A percentile compares a stretch with the other conserved stretches of the same genome.
These are phyloP conservation scores for Trachemys scripta DNA, from an alignment of 2,113 vertebrate species.

Conservation along the genomic window DNA sequence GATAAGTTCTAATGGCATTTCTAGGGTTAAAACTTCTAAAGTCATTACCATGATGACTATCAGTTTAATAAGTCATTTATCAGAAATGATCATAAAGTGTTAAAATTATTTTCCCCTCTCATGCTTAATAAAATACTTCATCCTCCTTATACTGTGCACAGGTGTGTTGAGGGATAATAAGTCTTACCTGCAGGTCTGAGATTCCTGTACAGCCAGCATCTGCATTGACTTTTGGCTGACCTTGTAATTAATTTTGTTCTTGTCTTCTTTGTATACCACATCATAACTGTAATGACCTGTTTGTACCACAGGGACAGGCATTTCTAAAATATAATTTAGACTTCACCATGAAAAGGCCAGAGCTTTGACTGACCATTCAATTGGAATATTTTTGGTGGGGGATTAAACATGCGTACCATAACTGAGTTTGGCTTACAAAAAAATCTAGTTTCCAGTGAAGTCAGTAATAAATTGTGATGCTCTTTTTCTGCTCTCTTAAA, in stretches of 20 bases:
- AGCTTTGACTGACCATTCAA: constrained; percentile 46
- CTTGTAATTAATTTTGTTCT: constrained; percentile 47
- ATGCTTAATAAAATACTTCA: background rate
- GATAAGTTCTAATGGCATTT: background rate
- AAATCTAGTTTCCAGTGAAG: constrained; percentile 24
- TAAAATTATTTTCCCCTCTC: background rate
- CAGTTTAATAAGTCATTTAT: constrained; percentile 10
- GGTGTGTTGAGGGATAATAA: background rate
- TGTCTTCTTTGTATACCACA: constrained; percentile 27
- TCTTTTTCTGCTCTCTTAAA: background rate
- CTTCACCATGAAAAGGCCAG: constrained; percentile 38
- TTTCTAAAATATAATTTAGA: constrained; percentile 47
- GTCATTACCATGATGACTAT: background rate
- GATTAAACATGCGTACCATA: constrained; percentile 48
- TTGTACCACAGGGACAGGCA: constrained; percentile 15
- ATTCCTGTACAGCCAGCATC: constrained; percentile 9
- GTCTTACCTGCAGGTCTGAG: background rate
- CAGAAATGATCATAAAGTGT: background rate
- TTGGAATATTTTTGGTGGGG: constrained; percentile 41
- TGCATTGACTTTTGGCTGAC: constrained; percentile 42
- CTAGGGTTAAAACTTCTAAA: background rate
- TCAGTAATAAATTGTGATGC: background rate
- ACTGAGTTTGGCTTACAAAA: background rate
- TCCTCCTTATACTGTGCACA: background rate
- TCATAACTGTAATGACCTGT: constrained; percentile 36